Evolutionary conservation across 1,140 invertebrate species (phyloP).

Genomic region (Hestina assimilis): DNA sequence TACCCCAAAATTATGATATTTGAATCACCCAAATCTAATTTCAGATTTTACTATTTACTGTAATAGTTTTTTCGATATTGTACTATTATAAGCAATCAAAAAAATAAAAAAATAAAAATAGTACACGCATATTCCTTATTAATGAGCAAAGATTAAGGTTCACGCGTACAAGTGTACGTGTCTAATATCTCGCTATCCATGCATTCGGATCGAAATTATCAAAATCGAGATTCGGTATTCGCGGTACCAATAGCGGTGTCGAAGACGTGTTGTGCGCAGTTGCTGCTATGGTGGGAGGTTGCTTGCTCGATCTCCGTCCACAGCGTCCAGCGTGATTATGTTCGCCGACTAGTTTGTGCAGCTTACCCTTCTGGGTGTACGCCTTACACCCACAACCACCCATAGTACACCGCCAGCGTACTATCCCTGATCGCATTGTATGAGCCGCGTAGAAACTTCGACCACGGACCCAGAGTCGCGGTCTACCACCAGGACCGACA

Average conservation of each 20-base stretch:
- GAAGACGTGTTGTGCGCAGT: conserved; percentile 29
- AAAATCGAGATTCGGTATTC: conserved; percentile 54
- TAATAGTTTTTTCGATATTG: no score
- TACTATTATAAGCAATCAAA: no score
- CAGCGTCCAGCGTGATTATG: conserved; percentile 62
- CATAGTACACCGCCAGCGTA: conserved; percentile 72
- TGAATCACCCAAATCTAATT: no score
- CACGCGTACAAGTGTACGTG: no score
- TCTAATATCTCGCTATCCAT: conserved; percentile 60
- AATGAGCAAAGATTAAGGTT: no score
- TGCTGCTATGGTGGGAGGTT: not conserved
- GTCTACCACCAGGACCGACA: conserved; percentile 67
- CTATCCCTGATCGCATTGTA: conserved; percentile 67
- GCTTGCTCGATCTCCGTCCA: conserved; percentile 33
- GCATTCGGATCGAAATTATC: conserved; percentile 65
- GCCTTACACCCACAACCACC: conserved; percentile 71
- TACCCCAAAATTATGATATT: no score
- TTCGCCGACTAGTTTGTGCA: conserved; percentile 67
- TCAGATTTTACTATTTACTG: no score
- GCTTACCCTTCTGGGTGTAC: conserved; percentile 64
- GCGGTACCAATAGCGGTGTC: conserved; percentile 48
- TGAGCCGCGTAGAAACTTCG: conserved; percentile 72
- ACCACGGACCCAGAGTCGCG: conserved; percentile 65
- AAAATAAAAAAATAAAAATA: no score
- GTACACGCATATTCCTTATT: no score